Conservation (phyloP, 1,140 invertebrate species). For the Drosophila azteca region DNA sequence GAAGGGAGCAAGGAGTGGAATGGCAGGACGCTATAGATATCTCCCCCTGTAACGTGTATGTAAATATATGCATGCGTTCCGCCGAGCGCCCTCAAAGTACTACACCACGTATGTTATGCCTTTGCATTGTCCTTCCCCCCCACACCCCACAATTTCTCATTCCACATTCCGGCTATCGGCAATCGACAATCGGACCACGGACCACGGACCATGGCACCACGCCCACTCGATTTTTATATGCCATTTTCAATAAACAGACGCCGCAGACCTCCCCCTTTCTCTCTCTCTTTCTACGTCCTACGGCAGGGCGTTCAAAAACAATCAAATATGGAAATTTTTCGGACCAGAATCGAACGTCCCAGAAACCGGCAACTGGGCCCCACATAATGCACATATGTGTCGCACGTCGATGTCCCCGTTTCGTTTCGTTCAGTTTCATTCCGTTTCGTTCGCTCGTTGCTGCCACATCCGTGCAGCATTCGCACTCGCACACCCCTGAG, state of each 20-base stretch:
- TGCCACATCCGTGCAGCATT: conserved; percentile 45
- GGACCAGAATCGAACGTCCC: conserved; percentile 33
- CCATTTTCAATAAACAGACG: conserved; percentile 75
- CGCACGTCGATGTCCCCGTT: conserved; percentile 38
- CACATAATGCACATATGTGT: conserved; percentile 63
- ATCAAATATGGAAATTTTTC: conserved; percentile 77
- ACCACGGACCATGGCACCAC: neutral
- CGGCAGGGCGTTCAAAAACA: conserved; percentile 67
- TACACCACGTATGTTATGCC: conserved; percentile 26
- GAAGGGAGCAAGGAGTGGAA: no score
- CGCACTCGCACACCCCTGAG: neutral
- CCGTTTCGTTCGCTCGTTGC: conserved; percentile 11
- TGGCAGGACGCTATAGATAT: neutral
- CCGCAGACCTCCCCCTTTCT: conserved; percentile 8
- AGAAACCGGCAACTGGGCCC: conserved; percentile 14
- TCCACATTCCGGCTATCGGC: conserved; percentile 27
- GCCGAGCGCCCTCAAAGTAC: conserved; percentile 16
- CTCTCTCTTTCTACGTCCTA: conserved; percentile 23
- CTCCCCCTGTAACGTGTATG: conserved; percentile 12
- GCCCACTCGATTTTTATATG: conserved; percentile 59
- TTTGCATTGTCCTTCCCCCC: conserved; percentile 7
- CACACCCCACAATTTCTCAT: conserved; percentile 10
- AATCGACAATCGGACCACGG: conserved; percentile 33
- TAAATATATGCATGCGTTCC: conserved; percentile 36
- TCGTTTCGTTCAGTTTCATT: no score